Evolutionary conservation across 2,797 vertebrate genomes (phyloP).

Genomic region (Streptopelia turtur): DNA sequence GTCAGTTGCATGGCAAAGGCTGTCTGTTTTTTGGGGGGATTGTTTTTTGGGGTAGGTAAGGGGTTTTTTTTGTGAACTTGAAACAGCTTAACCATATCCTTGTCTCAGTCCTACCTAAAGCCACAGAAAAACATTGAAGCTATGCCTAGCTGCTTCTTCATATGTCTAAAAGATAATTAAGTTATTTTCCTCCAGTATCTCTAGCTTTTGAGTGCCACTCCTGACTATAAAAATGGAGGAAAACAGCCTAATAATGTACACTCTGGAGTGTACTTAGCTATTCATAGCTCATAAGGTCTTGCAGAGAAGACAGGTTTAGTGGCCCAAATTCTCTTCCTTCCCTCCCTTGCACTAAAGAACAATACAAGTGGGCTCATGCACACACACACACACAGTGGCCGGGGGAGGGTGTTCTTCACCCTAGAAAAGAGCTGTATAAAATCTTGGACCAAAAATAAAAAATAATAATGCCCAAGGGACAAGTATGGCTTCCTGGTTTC

Average conservation of each 20-base stretch:
- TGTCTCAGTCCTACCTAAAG: neutral
- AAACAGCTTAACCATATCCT: neutral
- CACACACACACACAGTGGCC: rapidly evolving
- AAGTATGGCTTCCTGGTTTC: neutral
- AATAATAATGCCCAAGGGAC: neutral
- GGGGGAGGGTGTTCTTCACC: neutral
- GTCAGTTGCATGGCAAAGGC: neutral
- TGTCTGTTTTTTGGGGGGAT: rapidly evolving
- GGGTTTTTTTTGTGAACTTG: neutral
- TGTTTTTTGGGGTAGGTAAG: neutral
- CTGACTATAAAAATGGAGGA: neutral
- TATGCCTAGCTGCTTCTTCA: neutral
- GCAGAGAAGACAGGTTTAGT: neutral
- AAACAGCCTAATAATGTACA: neutral
- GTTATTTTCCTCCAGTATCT: neutral
- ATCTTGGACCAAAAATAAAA: neutral
- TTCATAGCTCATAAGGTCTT: neutral
- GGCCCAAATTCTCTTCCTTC: neutral
- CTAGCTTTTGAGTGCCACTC: neutral
- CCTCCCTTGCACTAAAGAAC: neutral
- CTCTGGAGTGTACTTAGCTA: neutral
- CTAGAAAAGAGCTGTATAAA: neutral
- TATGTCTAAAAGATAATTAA: neutral
- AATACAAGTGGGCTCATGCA: neutral
- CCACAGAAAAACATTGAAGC: neutral